Evolutionary conservation across 1,140 invertebrate species (phyloP), one percentile per base, ranked within the genome.

Genomic region (Sycobia sp.): DNA sequence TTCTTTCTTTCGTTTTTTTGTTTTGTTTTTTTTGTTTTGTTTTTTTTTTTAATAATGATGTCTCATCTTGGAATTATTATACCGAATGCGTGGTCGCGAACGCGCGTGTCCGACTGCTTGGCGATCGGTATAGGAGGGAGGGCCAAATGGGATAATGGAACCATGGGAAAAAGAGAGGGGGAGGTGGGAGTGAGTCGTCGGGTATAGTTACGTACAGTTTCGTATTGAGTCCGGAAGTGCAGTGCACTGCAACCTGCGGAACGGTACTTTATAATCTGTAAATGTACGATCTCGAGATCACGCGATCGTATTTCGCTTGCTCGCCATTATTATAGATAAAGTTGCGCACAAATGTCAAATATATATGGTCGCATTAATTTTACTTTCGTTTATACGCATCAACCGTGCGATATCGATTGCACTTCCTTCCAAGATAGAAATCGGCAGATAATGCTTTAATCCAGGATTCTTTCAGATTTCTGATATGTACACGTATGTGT

Each of bases 191-290:
- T n/a, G n/a, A n/a, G n/a, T n/a, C n/a, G n/a, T n/a, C n/a, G n/a
- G n/a, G n/a, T n/a, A n/a, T n/a, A n/a, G n/a, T 65, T 67, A 68
- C 67, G 67, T 69, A 60, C 50, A 69, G 65, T 65, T 61, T 55
- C 65, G 67, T 69, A 73, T 71, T 71, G 67, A 71, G 69, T 67
- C 68, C 71, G 71, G 71, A 73, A 73, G 67, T 70, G 67, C 68
- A 68, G 59, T 57, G 65, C 59, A 46, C 22, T 69, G 66, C 67
- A 70, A 73, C 69, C n/a, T 67, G 65, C 67, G 62, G 67, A 71
- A 70, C 71, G 69, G 69, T 71, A 71, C 70, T 73, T 71, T 71
- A 71, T 73, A 71, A 73, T 73, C 71, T 71, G 68, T 43, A 60
- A 66, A 69, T 65, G 32, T 66, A 67, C 68, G 65, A 70, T 73